A percentile compares a stretch with the other conserved stretches of the same genome.
These are phyloP conservation scores for Malthinus seriepunctatus DNA, from an alignment of 2,888 invertebrate genomes.

Conservation along the genomic window DNA sequence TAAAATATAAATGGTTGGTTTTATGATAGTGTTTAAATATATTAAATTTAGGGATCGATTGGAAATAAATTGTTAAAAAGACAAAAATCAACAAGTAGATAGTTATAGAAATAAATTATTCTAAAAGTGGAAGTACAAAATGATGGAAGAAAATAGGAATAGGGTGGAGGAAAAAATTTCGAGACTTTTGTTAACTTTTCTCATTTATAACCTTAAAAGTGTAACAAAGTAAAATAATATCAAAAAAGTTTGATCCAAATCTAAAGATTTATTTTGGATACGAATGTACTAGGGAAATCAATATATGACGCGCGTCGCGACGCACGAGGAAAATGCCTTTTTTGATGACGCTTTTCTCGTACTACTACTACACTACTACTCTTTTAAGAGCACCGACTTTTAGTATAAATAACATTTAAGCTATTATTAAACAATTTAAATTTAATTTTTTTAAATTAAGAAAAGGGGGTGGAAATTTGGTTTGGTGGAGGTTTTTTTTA, in stretches of 20 bases:
- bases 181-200: constrained; percentile 32
- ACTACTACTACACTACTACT: constrained; percentile 8
- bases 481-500: no score
- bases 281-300: constrained; percentile 38
- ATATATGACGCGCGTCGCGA: constrained; percentile 37
- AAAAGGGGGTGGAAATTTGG: no score
- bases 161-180: constrained; percentile 24
- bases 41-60: constrained; percentile 10
- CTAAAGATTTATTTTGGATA: constrained; percentile 30
- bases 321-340: constrained; percentile 21
- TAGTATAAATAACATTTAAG: neutral
- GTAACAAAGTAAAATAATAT: constrained; percentile 34
- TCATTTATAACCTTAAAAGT: constrained; percentile 34
- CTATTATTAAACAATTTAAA: no score
- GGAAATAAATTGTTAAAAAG: constrained; percentile 19
- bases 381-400: constrained; percentile 7
- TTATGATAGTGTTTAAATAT: neutral
- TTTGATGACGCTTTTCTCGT: constrained; percentile 19
- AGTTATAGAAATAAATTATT: constrained; percentile 28
- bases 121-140: constrained; percentile 16
- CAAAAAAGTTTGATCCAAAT: constrained; percentile 28
- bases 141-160: constrained; percentile 20
- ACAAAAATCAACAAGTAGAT: constrained; percentile 29
- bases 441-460: no score
- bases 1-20: no score